Conservation (phyloP, 2,888 invertebrate species). For the Parapristionchus giblindavisi region DNA sequence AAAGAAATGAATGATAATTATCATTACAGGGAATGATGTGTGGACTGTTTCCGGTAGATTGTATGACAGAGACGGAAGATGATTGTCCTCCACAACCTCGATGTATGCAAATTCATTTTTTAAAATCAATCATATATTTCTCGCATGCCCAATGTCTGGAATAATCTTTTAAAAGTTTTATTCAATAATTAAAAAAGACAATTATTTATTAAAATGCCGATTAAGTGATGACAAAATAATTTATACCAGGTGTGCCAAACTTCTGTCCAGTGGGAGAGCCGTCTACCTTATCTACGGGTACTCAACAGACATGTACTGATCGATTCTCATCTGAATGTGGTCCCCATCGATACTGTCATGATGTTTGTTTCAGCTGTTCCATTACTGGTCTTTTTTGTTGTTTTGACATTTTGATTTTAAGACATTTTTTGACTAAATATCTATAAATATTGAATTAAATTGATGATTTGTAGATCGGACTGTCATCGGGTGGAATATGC, state of each 20-base stretch:
- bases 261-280: conserved; percentile 59
- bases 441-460: too few species aligned
- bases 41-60: conserved; percentile 57
- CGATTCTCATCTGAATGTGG: conserved; percentile 51
- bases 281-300: conserved; percentile 46
- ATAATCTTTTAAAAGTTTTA: too few species aligned
- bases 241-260: conserved; percentile 56
- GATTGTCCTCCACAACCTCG: conserved; percentile 61
- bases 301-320: conserved; percentile 54
- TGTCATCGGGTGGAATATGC: conserved; percentile 60
- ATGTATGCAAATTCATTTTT: conserved; percentile 45
- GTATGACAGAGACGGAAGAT: conserved; percentile 47
- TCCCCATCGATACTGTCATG: conserved; percentile 57
- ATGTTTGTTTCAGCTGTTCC: conserved; percentile 43
- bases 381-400: too few species aligned
- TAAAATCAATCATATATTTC: background rate
- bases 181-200: too few species aligned
- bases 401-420: too few species aligned
- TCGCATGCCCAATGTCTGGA: too few species aligned
- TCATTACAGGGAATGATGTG: conserved; percentile 54
- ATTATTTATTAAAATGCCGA: background rate
- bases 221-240: background rate
- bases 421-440: too few species aligned
- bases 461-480: conserved; percentile 46
- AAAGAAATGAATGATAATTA: background rate